These are phyloP conservation scores for Meteorus colon DNA, from an alignment of 2,888 invertebrate species.

Conservation along the genomic window DNA sequence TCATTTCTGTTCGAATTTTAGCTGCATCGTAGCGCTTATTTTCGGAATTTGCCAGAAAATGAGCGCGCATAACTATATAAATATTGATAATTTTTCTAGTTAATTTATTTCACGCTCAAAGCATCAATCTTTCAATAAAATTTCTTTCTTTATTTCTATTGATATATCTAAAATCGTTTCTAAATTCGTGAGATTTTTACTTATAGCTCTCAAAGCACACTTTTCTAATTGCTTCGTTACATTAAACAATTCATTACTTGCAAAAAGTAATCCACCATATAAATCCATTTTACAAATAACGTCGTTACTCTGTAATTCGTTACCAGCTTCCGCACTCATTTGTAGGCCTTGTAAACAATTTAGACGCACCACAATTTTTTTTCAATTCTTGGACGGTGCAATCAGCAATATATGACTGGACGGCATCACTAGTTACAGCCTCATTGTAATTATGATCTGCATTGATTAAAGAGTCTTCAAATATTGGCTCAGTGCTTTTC, in stretches of 20 bases:
- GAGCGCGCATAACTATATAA: constrained; percentile 15
- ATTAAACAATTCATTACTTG: not conserved
- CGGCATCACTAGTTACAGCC: constrained; percentile 21
- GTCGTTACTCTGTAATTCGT: not conserved
- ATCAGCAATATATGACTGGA: constrained; percentile 38
- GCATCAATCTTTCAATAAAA: not conserved
- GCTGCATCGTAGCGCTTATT: not conserved
- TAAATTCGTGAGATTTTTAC: not conserved
- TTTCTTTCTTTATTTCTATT: not conserved
- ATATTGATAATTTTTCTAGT: not conserved
- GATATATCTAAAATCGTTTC: constrained; percentile 2
- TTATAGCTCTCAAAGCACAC: not conserved
- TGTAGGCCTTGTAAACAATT: constrained; percentile 24
- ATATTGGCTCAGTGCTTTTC: constrained; percentile 12
- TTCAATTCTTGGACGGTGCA: constrained; percentile 26
- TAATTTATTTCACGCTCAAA: not conserved
- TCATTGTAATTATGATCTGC: constrained; percentile 37
- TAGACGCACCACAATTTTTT: constrained; percentile 13
- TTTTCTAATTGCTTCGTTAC: not conserved
- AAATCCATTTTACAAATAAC: constrained; percentile 5
- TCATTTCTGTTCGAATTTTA: not conserved
- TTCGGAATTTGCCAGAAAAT: not conserved
- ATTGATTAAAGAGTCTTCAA: constrained; percentile 19
- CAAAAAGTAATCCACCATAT: not conserved
- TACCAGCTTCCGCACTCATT: not conserved